Conservation (phyloP, 1,140 invertebrate genomes). For the Caenorhabditis latens region DNA sequence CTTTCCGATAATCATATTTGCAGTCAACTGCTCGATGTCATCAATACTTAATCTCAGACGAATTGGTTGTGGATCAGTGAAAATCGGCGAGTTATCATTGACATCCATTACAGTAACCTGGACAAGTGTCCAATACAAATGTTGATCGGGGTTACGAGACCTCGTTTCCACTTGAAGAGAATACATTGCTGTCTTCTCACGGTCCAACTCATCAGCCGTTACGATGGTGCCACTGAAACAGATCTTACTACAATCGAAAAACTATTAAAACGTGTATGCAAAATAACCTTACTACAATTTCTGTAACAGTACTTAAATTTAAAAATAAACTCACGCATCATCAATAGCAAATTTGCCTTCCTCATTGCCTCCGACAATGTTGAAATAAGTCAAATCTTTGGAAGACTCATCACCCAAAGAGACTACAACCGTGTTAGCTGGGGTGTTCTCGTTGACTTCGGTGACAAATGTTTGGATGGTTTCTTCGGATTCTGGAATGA, state of each 20-base stretch:
- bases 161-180: conserved; percentile 71
- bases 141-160: conserved; percentile 68
- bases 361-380: conserved; percentile 74
- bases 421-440: conserved; percentile 72
- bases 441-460: conserved; percentile 73
- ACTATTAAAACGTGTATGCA: too few species aligned
- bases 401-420: conserved; percentile 69
- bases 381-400: conserved; percentile 66
- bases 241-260: background rate
- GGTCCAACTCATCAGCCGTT: conserved; percentile 69
- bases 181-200: conserved; percentile 70
- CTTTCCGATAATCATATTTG: conserved; percentile 71
- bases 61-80: conserved; percentile 71
- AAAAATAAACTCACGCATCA: conserved; percentile 64
- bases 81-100: conserved; percentile 76
- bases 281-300: too few species aligned
- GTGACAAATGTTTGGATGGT: conserved; percentile 73
- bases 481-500: conserved; percentile 58
- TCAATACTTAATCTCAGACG: conserved; percentile 68
- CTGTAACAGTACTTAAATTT: too few species aligned
- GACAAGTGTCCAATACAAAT: conserved; percentile 74
- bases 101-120: conserved; percentile 72
- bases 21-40: conserved; percentile 64
- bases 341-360: conserved; percentile 74
- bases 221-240: conserved; percentile 69